Conservation (phyloP, 2,797 vertebrate genomes). For the Enteromius radiatus region DNA sequence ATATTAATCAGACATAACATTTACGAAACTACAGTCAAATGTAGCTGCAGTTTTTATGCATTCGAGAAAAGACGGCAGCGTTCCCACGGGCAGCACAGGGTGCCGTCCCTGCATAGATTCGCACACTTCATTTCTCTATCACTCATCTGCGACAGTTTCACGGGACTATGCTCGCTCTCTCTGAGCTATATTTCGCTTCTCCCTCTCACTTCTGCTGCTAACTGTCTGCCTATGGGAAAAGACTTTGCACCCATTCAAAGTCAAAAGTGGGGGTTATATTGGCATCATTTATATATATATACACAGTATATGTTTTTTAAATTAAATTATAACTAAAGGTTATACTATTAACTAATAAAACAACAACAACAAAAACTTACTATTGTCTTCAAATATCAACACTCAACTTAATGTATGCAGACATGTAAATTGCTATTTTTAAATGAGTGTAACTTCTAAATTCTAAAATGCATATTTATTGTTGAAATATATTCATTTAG, state of each 20-base stretch:
- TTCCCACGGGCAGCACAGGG: conserved; percentile 17
- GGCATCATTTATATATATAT: too few species aligned
- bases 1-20: background rate
- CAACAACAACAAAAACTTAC: too few species aligned
- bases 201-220: conserved; percentile 4
- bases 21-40: background rate
- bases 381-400: too few species aligned
- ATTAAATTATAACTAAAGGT: background rate
- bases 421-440: too few species aligned
- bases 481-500: background rate
- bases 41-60: background rate
- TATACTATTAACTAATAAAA: background rate
- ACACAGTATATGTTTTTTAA: background rate
- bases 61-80: conserved; percentile 17
- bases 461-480: background rate
- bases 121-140: conserved; percentile 33
- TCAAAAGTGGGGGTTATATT: background rate
- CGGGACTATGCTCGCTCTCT: conserved; percentile 1
- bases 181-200: conserved; percentile 1
- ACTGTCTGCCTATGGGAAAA: conserved; percentile 8
- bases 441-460: too few species aligned
- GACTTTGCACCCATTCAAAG: background rate
- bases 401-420: too few species aligned
- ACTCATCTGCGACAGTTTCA: conserved; percentile 32
- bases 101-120: conserved; percentile 1